Base-by-base conservation (phyloP, 30 jellyfish, hydroid and myxozoan species). In the Phacellophora camtschatica region DNA sequence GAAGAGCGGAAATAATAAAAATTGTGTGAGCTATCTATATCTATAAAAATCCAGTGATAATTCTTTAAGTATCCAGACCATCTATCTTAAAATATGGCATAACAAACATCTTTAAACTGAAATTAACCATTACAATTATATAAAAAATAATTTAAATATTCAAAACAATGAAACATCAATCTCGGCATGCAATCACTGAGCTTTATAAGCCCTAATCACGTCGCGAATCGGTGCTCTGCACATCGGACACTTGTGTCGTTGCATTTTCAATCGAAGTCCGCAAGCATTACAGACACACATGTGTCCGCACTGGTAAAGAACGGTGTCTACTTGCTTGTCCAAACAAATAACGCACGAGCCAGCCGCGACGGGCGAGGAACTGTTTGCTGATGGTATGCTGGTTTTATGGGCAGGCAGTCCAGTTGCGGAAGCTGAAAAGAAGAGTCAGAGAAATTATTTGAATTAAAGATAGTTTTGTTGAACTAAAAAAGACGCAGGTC, bases 161-260 rank as follows among this genome's bases (percentile, higher is more conserved):
- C n/a, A n/a, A n/a, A n/a, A n/a, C n/a, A n/a, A n/a, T n/a, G n/a
- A n/a, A n/a, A n/a, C n/a, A n/a, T n/a, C n/a, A n/a, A 24, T 12
- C 15, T 25, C 28, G 16, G 15, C 15, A 11, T 55, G 34, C 37
- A 29, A 34, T 77, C 64, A 87, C 27, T 88, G 95, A 9, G 91
- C 42, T 63, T 82, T 87, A 31, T 81, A 89, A 4, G 97, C 92
- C 10, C 95, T 67, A 28, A 89, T 66, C 11, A 89, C 95, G 74
- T 89, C 97, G 20, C 73, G 82, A 30, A 89, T 89, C 7, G 97
- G 95, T 20, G 97, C 97, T 37, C 97, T 82, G 35, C 97, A 89
- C 84, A 89, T 66, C 2, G 97, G 97, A 88, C 97, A 89, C 19
- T 54, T 65, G 36, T 89, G 97, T 51, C 97, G 95, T 23, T 89